A percentile compares a stretch with the other conserved stretches of the same genome.
Conservation (phyloP, 2,888 invertebrate genomes). For the Acleris holmiana region DNA sequence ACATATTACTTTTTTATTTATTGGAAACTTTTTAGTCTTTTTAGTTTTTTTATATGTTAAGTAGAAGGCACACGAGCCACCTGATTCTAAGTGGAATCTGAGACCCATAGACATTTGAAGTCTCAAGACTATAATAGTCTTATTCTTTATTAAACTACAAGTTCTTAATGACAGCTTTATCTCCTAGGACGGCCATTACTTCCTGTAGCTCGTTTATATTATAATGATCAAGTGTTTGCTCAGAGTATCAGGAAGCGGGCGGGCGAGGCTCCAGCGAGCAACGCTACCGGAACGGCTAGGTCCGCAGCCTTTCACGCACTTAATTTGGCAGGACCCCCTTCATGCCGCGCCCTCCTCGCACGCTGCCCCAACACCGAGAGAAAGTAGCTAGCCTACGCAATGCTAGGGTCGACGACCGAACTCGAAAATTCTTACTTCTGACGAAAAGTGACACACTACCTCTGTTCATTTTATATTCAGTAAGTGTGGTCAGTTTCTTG, state of each 20-base stretch:
- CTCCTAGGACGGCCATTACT: not conserved
- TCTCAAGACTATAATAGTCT: too few species aligned
- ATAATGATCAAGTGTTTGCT: conserved; percentile 43
- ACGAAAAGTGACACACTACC: conserved; percentile 82
- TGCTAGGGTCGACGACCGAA: conserved; percentile 81
- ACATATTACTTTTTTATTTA: too few species aligned
- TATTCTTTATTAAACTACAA: too few species aligned
- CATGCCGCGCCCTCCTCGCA: conserved; percentile 61
- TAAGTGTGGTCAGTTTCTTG: conserved; percentile 79
- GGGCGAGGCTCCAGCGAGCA: conserved; percentile 45
- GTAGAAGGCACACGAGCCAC: too few species aligned
- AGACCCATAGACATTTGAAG: too few species aligned
- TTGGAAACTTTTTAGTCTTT: too few species aligned
- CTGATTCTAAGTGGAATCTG: too few species aligned
- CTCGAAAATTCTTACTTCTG: conserved; percentile 81
- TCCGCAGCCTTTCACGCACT: conserved; percentile 80
- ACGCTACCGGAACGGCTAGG: conserved; percentile 63
- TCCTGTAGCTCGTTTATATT: not conserved
- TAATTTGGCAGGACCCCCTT: conserved; percentile 82
- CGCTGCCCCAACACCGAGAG: conserved; percentile 71
- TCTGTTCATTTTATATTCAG: conserved; percentile 78
- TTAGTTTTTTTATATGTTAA: too few species aligned
- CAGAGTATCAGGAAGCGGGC: conserved; percentile 45
- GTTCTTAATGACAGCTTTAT: not conserved
- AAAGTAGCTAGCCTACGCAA: conserved; percentile 84